phyloP scores from a whole-genome alignment of 2,113 vertebrate genomes.

The Arizona elegans region DNA sequence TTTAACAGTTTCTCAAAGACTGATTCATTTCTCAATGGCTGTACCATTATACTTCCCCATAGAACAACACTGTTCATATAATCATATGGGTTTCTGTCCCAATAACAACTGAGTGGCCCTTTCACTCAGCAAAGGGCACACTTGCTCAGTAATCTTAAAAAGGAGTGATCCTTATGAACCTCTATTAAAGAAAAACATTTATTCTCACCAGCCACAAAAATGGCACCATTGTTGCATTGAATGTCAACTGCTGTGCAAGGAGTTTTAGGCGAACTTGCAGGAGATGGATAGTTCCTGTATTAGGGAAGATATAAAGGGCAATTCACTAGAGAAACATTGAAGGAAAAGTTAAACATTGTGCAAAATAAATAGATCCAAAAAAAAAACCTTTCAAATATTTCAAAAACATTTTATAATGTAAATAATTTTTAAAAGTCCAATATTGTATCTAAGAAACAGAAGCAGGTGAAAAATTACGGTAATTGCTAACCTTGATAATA shows the following conservation, averaged over 20 bases:
- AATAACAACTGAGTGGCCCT: background rate
- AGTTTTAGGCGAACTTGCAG: conserved; percentile 72
- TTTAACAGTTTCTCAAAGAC: background rate
- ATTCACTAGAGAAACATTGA: conserved; percentile 3
- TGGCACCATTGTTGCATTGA: conserved; percentile 84
- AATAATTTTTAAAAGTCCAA: background rate
- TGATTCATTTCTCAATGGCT: background rate
- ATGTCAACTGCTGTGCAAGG: conserved; percentile 77
- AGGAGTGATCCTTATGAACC: background rate
- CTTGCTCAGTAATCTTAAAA: background rate
- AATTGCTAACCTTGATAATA: background rate
- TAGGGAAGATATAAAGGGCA: conserved; percentile 36
- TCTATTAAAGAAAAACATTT: background rate
- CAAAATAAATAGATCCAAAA: background rate
- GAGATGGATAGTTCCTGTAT: conserved; percentile 81
- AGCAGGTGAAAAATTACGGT: background rate
- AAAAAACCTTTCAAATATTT: background rate
- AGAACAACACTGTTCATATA: background rate
- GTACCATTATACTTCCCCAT: background rate
- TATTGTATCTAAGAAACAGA: background rate
- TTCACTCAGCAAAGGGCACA: background rate
- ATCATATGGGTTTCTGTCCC: background rate
- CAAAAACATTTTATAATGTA: background rate
- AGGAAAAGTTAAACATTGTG: background rate
- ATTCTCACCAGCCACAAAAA: conserved; percentile 89